Evolutionary conservation across 2,113 vertebrate species (phyloP).

Genomic region (Pandion haliaetus): DNA sequence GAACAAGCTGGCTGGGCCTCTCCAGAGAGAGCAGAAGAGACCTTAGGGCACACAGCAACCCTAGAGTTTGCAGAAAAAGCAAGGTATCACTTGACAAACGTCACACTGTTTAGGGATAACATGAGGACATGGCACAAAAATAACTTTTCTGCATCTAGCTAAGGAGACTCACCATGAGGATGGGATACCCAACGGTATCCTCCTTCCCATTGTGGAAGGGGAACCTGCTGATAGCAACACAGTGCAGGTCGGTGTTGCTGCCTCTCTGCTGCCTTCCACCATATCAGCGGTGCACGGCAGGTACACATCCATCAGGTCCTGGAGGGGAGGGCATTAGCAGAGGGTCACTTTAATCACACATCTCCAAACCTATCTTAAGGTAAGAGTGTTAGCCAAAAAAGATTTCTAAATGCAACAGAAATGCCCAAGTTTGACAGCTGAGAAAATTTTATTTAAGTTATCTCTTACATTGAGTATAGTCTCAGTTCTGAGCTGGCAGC

Average conservation of each 20-base stretch:
- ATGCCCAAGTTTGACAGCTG: background rate
- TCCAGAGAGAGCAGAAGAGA: background rate
- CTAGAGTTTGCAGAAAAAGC: background rate
- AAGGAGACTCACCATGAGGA: background rate
- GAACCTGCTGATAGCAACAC: background rate
- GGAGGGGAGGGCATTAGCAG: background rate
- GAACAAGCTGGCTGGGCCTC: background rate
- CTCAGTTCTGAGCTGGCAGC: background rate
- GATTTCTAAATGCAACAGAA: background rate
- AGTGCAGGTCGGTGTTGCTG: background rate
- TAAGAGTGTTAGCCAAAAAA: background rate
- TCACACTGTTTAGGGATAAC: background rate
- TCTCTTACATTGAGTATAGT: background rate
- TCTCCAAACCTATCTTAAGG: background rate
- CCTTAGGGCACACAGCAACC: background rate
- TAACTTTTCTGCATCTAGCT: background rate
- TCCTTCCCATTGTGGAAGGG: background rate
- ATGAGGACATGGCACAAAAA: background rate
- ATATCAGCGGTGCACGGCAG: fast-evolving
- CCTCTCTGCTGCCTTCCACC: background rate
- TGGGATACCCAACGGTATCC: background rate
- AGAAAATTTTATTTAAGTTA: background rate
- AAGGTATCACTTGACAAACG: background rate
- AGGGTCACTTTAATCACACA: background rate
- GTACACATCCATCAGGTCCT: fast-evolving